Percentiles rank a stretch among this genome's conserved stretches.
Evolutionary conservation across 2,888 invertebrate species (phyloP).

Genomic region (Ochropacha duplaris): DNA sequence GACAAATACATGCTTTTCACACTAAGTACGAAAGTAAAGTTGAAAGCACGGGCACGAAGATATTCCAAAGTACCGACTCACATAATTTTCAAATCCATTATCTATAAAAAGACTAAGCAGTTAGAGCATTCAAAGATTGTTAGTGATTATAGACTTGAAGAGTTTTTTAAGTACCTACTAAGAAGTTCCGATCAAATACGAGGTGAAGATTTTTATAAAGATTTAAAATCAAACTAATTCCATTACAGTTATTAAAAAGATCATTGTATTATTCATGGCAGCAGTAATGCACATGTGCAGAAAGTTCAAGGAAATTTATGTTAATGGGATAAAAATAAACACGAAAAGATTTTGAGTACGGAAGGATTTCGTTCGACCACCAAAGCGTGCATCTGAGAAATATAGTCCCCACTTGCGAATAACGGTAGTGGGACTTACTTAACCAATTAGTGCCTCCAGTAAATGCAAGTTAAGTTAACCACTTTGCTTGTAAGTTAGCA

Average conservation of each 20-base stretch:
- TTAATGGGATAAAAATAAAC: slow-evolving; percentile 44
- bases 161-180: not conserved
- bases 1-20: slow-evolving; percentile 13
- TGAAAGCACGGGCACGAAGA: not conserved
- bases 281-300: slow-evolving; percentile 10
- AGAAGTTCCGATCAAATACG: not conserved
- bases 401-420: slow-evolving; percentile 23
- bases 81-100: too few relatives aligned
- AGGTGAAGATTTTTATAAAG: too few relatives aligned
- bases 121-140: not conserved
- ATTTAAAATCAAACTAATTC: not conserved
- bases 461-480: slow-evolving; percentile 2
- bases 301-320: slow-evolving; percentile 35
- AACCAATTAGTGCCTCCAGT: slow-evolving; percentile 42
- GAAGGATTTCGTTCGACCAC: slow-evolving; percentile 40
- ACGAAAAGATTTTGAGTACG: slow-evolving; percentile 26
- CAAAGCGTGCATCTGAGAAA: slow-evolving; percentile 29
- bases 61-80: not conserved
- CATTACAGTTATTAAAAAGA: not conserved
- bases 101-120: not conserved
- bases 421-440: slow-evolving; percentile 40
- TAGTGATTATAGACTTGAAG: not conserved
- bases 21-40: not conserved
- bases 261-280: not conserved
- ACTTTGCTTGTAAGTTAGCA: slow-evolving; percentile 2